phyloP scores from a whole-genome alignment of 2,113 vertebrate genomes.

The Lethenteron camtschaticum region DNA sequence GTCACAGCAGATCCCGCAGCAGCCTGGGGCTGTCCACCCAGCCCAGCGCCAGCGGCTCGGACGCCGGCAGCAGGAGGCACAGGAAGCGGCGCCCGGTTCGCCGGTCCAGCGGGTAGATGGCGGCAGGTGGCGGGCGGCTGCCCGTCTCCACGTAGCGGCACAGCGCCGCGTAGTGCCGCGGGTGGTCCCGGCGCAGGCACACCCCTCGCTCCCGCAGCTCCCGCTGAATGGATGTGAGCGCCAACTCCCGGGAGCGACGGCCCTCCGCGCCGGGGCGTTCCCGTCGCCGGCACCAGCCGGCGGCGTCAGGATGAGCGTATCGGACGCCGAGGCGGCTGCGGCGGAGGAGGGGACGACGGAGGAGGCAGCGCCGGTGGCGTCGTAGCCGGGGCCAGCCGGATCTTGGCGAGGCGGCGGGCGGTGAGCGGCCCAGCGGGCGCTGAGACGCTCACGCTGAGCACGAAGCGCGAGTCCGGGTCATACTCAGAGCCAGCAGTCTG shows the following conservation, averaged over 20 bases:
- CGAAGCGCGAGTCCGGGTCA: slow-evolving; percentile 77
- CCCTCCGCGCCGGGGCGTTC: slow-evolving; percentile 72
- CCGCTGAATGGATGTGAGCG: slow-evolving; percentile 86
- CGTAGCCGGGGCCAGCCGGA: slow-evolving; percentile 37
- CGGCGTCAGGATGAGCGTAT: slow-evolving; percentile 77
- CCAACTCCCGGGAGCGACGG: slow-evolving; percentile 66
- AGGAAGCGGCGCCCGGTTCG: slow-evolving; percentile 89
- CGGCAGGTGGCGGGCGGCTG: slow-evolving; percentile 79
- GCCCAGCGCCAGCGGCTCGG: slow-evolving; percentile 75
- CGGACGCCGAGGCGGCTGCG: slow-evolving; percentile 43
- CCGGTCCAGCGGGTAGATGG: slow-evolving; percentile 83
- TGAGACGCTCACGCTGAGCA: slow-evolving; percentile 81
- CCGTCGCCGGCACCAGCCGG: slow-evolving; percentile 67
- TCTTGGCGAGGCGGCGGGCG: slow-evolving; percentile 82
- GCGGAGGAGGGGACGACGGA: slow-evolving; percentile 25
- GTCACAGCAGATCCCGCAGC: slow-evolving; percentile 78
- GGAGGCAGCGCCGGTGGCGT: background rate
- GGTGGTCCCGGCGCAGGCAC: slow-evolving; percentile 79
- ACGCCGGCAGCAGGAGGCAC: slow-evolving; percentile 98
- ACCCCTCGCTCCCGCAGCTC: slow-evolving; percentile 77
- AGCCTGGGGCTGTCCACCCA: slow-evolving; percentile 83
- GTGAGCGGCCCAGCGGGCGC: slow-evolving; percentile 44
- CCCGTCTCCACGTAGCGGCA: slow-evolving; percentile 84
- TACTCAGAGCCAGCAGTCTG: slow-evolving; percentile 60
- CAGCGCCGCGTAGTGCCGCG: slow-evolving; percentile 68